Evolutionary conservation across 2,888 invertebrate species (phyloP).

Genomic region (Drosophila engyochracea): DNA sequence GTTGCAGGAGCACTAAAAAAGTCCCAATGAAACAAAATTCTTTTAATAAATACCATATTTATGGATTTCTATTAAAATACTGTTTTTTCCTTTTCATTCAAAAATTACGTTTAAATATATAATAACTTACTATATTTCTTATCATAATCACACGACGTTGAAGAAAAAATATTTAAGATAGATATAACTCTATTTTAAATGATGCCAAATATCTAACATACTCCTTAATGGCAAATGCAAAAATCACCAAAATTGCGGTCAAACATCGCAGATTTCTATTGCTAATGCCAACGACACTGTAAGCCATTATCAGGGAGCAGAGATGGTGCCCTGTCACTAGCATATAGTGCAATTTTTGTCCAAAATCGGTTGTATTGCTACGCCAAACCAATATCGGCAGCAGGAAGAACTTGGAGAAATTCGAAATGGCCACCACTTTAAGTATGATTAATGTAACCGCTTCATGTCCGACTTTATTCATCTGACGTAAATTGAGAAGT

Average conservation of each 20-base stretch:
- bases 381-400: constrained; percentile 89
- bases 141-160: neutral
- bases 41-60: constrained; percentile 12
- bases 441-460: constrained; percentile 81
- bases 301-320: constrained; percentile 88
- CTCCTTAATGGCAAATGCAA: constrained; percentile 77
- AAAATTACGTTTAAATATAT: constrained; percentile 5
- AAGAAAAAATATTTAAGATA: constrained; percentile 22
- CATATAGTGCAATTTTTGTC: constrained; percentile 86
- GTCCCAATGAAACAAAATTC: neutral
- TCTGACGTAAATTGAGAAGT: constrained; percentile 35
- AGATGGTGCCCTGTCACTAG: constrained; percentile 89
- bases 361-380: constrained; percentile 84
- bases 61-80: constrained; percentile 13
- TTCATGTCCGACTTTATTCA: constrained; percentile 43
- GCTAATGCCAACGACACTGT: constrained; percentile 85
- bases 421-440: constrained; percentile 88
- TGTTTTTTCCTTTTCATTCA: neutral
- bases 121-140: neutral
- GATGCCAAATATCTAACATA: constrained; percentile 68
- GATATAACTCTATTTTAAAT: constrained; percentile 61
- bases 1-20: constrained; percentile 26
- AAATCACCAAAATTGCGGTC: constrained; percentile 69
- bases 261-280: constrained; percentile 53
- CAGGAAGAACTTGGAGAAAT: constrained; percentile 87